These are phyloP conservation scores for Diarsia brunnea DNA, from an alignment of 2,888 invertebrate species.

Conservation along the genomic window DNA sequence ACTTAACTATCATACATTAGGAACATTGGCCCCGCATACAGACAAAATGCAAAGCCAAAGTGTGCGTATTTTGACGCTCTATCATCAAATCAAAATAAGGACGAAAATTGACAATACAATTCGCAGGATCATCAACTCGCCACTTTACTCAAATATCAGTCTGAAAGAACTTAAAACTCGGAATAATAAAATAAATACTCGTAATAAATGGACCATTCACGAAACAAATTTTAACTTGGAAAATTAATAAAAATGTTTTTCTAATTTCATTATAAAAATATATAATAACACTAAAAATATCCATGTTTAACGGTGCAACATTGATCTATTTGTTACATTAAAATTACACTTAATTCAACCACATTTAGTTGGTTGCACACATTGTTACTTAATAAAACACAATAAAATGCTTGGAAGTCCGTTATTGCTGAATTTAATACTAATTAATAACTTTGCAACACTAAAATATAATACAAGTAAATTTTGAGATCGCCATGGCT, in stretches of 20 bases:
- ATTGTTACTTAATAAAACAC: slow-evolving; percentile 45
- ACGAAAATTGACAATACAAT: slow-evolving; percentile 66
- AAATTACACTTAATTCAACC: slow-evolving; percentile 72
- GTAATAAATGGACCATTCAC: slow-evolving; percentile 76
- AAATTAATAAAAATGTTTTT: slow-evolving; percentile 79
- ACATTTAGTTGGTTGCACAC: slow-evolving; percentile 64
- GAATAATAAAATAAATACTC: slow-evolving; percentile 72
- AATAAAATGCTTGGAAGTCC: slow-evolving; percentile 59
- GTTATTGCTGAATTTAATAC: slow-evolving; percentile 61
- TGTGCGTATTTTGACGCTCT: slow-evolving; percentile 63
- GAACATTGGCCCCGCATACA: slow-evolving; percentile 57
- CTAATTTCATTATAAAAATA: slow-evolving; percentile 86
- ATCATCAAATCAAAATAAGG: slow-evolving; percentile 51
- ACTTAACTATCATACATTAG: slow-evolving; percentile 61
- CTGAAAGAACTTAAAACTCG: slow-evolving; percentile 67
- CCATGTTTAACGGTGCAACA: slow-evolving; percentile 84
- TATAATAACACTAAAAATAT: slow-evolving; percentile 88
- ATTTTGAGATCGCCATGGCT: slow-evolving; percentile 65
- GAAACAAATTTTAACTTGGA: slow-evolving; percentile 73
- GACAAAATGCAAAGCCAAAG: slow-evolving; percentile 60
- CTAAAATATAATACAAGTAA: slow-evolving; percentile 56
- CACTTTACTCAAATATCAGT: slow-evolving; percentile 69
- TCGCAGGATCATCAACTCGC: slow-evolving; percentile 49
- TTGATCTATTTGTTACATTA: slow-evolving; percentile 81
- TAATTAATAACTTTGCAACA: slow-evolving; percentile 54